These are phyloP conservation scores for Theretra japonica DNA, from an alignment of 2,888 invertebrate species.

Conservation along the genomic window DNA sequence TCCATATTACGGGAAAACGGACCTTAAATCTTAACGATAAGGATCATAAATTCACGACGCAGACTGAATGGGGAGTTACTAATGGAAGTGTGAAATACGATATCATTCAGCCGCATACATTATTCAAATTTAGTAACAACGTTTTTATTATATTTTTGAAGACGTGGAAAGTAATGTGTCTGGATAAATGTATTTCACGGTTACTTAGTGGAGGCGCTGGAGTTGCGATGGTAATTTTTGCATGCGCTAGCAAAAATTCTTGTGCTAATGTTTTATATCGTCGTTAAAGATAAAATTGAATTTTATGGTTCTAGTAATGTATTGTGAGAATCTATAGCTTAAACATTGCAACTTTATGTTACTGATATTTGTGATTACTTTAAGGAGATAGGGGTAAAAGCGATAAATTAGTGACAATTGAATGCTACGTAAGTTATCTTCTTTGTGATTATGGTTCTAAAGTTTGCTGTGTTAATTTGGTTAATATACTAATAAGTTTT, in stretches of 20 bases:
- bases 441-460: too few species aligned
- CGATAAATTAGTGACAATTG: too few species aligned
- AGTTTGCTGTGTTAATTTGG: too few species aligned
- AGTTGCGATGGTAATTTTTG: constrained; percentile 11
- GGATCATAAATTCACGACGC: constrained; percentile 33
- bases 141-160: constrained; percentile 57
- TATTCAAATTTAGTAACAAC: constrained; percentile 72
- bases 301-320: background rate
- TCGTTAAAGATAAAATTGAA: too few species aligned
- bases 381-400: too few species aligned
- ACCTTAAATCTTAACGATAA: constrained; percentile 38
- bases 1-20: constrained; percentile 36
- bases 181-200: constrained; percentile 36
- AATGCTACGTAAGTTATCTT: too few species aligned
- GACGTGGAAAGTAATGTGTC: constrained; percentile 47
- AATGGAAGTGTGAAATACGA: constrained; percentile 77
- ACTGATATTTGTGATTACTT: too few species aligned
- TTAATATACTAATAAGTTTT: too few species aligned
- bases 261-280: background rate
- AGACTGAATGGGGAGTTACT: constrained; percentile 57
- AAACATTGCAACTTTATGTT: too few species aligned
- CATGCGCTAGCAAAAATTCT: background rate
- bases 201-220: constrained; percentile 33
- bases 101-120: constrained; percentile 69
- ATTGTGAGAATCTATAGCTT: background rate